Conservation (phyloP, 2,888 invertebrate genomes). For the Syritta pipiens region DNA sequence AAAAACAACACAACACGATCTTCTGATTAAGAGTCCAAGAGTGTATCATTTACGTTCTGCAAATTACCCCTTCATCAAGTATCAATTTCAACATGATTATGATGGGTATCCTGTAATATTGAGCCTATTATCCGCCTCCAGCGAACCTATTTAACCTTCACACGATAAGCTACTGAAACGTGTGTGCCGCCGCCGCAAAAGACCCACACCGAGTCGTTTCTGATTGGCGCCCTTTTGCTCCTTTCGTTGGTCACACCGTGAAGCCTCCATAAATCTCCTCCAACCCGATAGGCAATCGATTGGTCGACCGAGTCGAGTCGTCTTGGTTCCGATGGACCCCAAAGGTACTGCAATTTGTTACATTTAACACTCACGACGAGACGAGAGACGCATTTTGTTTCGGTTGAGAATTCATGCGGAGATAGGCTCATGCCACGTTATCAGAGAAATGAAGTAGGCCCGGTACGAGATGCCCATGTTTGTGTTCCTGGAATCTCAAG, state of each 20-base stretch:
- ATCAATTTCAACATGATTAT: slow-evolving; percentile 63
- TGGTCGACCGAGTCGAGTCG: slow-evolving; percentile 10
- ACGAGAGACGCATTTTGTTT: slow-evolving; percentile 51
- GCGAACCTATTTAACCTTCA: slow-evolving; percentile 58
- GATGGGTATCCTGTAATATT: slow-evolving; percentile 51
- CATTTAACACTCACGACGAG: slow-evolving; percentile 67
- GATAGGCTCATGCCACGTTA: slow-evolving; percentile 26
- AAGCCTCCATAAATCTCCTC: slow-evolving; percentile 64
- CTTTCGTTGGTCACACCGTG: slow-evolving; percentile 28
- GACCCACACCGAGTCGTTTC: no score
- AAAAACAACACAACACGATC: slow-evolving; percentile 44
- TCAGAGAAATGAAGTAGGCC: slow-evolving; percentile 14
- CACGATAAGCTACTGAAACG: slow-evolving; percentile 62
- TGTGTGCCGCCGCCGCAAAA: no score
- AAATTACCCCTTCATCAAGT: slow-evolving; percentile 59
- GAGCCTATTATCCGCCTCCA: slow-evolving; percentile 40
- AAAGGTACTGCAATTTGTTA: slow-evolving; percentile 65
- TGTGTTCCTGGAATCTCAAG: slow-evolving; percentile 51
- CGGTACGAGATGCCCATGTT: slow-evolving; percentile 12
- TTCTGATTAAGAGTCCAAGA: slow-evolving; percentile 14
- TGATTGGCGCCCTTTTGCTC: slow-evolving; percentile 62
- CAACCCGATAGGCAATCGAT: slow-evolving; percentile 64
- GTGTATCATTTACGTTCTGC: slow-evolving; percentile 54
- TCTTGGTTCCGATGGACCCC: slow-evolving; percentile 57
- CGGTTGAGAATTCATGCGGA: slow-evolving; percentile 4